Conservation (phyloP, 2,113 vertebrate species). For the Nannospalax galili region DNA sequence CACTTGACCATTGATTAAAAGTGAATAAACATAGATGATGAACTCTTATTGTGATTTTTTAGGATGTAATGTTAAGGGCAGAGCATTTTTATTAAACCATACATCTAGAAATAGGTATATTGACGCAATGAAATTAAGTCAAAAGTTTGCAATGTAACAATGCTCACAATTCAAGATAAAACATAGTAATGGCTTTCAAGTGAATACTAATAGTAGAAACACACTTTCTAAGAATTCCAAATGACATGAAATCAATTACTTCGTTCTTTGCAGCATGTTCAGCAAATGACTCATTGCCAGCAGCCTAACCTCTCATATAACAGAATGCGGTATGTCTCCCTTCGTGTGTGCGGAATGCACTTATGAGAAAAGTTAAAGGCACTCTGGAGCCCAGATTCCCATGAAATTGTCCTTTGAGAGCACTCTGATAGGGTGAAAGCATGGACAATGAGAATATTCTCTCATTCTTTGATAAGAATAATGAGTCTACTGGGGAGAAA, state of each 20-base stretch:
- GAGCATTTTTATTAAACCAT: neutral
- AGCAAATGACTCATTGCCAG: slow-evolving; percentile 43
- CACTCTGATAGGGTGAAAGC: slow-evolving; percentile 64
- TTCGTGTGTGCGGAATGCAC: neutral
- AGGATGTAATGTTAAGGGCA: neutral
- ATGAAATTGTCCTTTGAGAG: slow-evolving; percentile 42
- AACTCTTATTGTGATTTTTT: neutral
- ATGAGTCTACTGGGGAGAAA: slow-evolving; percentile 65
- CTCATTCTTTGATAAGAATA: slow-evolving; percentile 58
- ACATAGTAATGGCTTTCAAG: neutral
- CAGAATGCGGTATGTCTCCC: slow-evolving; percentile 14
- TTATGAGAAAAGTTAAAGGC: slow-evolving; percentile 67
- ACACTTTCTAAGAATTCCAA: slow-evolving; percentile 49
- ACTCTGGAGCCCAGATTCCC: slow-evolving; percentile 39
- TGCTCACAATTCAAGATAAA: neutral
- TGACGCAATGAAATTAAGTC: neutral
- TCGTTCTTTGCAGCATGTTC: neutral
- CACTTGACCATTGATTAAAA: neutral
- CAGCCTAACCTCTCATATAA: neutral
- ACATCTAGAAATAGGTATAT: neutral
- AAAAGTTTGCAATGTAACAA: neutral
- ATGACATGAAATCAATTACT: slow-evolving; percentile 35
- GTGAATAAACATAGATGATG: neutral
- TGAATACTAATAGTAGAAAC: slow-evolving; percentile 1
- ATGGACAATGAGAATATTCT: slow-evolving; percentile 61